Evolutionary conservation across 2,888 invertebrate species (phyloP), one percentile per base, ranked within the genome.

Genomic region (Fabriciana adippe): DNA sequence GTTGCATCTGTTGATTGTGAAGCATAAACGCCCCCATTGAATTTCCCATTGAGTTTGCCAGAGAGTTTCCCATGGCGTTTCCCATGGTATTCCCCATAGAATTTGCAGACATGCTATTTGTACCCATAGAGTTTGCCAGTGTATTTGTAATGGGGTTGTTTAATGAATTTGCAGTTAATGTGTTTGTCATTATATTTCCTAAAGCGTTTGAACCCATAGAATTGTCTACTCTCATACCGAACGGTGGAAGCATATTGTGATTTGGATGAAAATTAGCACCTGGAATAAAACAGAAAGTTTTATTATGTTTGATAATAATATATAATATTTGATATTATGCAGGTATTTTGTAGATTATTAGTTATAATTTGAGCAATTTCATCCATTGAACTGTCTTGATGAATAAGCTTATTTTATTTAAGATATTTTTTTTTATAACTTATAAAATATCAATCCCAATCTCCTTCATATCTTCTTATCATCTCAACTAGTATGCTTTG

Each of bases 261-360:
- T 88, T 90, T 82, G 75, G 86, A 87, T 91, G 91, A 83, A 81
- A 92, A 90, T 91, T 92, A 90, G 92, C 92, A 92, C 92, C 92
- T 92, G 89, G 35, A 80, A 80, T 68, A n/a, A 69, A 16, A 72
- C 45, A 65, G 51, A 48, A 6, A 31, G 3, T 60, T 16, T 16
- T 16, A 16, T 51, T 51, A 51, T 3, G 2, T 50, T n/a, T n/a
- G n/a, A 50, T 35, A 35, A 35, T 35, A 35, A 41, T 35, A 50
- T 21, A 21, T 21, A 21, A 21, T 21, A 21, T 26, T 26, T 26
- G 26, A 26, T 26, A 26, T 26, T 26, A 3, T 26, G 26, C 26
- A 26, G 4, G 26, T 26, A 26, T 5, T 26, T 26, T 26, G 5
- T 26, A 26, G 26, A 26, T 26, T 26, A 26, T 26, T 26, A 18